Base-by-base conservation (phyloP, 2,888 invertebrate species). In the Azorinus chamasolen region DNA sequence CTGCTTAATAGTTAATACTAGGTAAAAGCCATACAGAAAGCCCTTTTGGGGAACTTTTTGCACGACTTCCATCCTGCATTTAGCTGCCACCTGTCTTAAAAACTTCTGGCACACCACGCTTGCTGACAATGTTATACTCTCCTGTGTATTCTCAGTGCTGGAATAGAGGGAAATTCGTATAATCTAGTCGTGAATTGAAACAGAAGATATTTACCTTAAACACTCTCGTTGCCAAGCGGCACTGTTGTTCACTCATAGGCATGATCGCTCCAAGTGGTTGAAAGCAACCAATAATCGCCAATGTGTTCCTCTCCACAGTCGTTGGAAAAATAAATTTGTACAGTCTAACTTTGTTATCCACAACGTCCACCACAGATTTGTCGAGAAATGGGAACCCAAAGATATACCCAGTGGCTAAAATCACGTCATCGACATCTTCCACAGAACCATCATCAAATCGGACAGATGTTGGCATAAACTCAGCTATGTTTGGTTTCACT, bases 221-320 rank as follows among this genome's bases (percentile, higher is more conserved):
- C 2, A 94, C 89, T 41, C 87, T 81, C 0, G 90, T 90, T 50
- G 93, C 94, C 76, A 94, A 89, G 2, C 94, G 89, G 41, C 93
- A 91, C 81, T 94, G 94, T 86, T 94, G 84, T 83, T 94, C 94
- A 16, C 93, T 89, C 0, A 94, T 90, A 0, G 94, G 94, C 88
- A 93, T 92, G 32, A 94, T 88, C 2, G 94, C 93, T 8, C 94
- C 94, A 16, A 92, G 83, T 0, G 94, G 93, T 87, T 94, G 93
- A 24, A 93, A 85, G 62, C 92, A 91, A 8, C 93, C 94, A 70
- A 94, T 92, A 10, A 94, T 86, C 18, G 93, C 93, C 48, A 94
- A 83, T 0, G 94, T 93, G 14, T 77, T 72, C 10, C 85, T 85
- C 10, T 78, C 62, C 22, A 92, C 80, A 39, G 91, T 84, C 0